Conservation (phyloP, 2,113 vertebrate species). For the Cololabis saira region DNA sequence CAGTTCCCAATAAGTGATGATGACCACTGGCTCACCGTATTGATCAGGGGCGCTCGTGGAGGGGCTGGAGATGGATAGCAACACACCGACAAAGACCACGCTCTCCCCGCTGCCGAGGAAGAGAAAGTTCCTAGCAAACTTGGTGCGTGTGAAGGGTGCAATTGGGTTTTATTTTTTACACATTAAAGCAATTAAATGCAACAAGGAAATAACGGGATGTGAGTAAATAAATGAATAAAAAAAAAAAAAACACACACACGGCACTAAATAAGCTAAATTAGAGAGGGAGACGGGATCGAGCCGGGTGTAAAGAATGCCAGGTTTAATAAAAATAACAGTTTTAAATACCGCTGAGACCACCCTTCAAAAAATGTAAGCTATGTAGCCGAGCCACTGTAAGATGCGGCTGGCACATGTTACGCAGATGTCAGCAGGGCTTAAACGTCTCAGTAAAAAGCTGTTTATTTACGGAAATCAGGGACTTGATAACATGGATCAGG, state of each 20-base stretch:
- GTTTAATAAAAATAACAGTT: slow-evolving; percentile 71
- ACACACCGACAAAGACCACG: slow-evolving; percentile 36
- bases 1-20: slow-evolving; percentile 69
- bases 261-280: slow-evolving; percentile 42
- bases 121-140: slow-evolving; percentile 18
- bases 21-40: slow-evolving; percentile 68
- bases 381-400: slow-evolving; percentile 61
- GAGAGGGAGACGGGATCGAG: slow-evolving; percentile 44
- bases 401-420: slow-evolving; percentile 64
- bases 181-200: slow-evolving; percentile 43
- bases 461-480: slow-evolving; percentile 39
- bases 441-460: slow-evolving; percentile 23
- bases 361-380: slow-evolving; percentile 67
- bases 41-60: slow-evolving; percentile 61
- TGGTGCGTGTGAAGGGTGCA: not conserved
- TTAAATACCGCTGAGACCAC: slow-evolving; percentile 67
- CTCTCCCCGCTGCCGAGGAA: not conserved
- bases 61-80: slow-evolving; percentile 51
- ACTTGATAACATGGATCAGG: not conserved
- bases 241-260: slow-evolving; percentile 52
- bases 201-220: slow-evolving; percentile 9
- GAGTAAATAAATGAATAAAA: slow-evolving; percentile 14
- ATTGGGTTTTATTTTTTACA: slow-evolving; percentile 4
- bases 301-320: slow-evolving; percentile 58
- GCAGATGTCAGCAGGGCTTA: slow-evolving; percentile 62